These are phyloP conservation scores for Emmelina monodactyla DNA, from an alignment of 2,888 invertebrate genomes.

Conservation along the genomic window DNA sequence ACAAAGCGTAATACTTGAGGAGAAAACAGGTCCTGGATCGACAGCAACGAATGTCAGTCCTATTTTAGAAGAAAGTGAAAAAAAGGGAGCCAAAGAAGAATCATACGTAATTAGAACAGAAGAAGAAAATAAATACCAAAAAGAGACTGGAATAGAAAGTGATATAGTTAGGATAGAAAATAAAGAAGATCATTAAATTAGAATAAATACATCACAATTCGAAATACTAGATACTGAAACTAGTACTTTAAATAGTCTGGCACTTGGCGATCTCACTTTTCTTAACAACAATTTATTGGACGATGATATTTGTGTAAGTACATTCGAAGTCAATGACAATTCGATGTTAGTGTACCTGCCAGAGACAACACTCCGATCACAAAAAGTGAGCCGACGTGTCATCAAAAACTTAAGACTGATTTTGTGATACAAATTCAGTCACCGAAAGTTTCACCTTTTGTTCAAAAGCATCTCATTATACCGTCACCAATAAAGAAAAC, in stretches of 20 bases:
- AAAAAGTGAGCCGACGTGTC: not conserved
- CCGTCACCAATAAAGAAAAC: conserved; percentile 2
- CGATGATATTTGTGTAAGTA: conserved; percentile 2
- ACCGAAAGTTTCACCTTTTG: not conserved
- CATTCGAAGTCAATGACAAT: conserved; percentile 3
- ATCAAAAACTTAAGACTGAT: not conserved
- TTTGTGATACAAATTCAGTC: not conserved
- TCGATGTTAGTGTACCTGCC: conserved; percentile 1
- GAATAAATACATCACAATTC: conserved; percentile 2
- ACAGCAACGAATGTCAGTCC: conserved; percentile 2
- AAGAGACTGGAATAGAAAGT: not conserved
- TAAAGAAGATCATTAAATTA: conserved; percentile 1
- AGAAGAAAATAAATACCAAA: conserved; percentile 2
- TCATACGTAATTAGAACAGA: conserved; percentile 1
- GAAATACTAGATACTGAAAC: conserved; percentile 2
- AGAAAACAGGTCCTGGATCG: conserved; percentile 1
- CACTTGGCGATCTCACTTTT: conserved; percentile 3
- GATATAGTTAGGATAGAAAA: conserved; percentile 1
- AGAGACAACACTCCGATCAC: conserved; percentile 1
- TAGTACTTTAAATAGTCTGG: conserved; percentile 1
- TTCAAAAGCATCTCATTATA: conserved; percentile 3
- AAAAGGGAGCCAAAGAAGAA: conserved; percentile 3
- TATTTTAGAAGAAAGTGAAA: conserved; percentile 1
- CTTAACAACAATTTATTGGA: conserved; percentile 1
- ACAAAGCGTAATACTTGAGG: conserved; percentile 2